Evolutionary conservation across 2,797 vertebrate genomes (phyloP).

Genomic region (Acomys russatus): DNA sequence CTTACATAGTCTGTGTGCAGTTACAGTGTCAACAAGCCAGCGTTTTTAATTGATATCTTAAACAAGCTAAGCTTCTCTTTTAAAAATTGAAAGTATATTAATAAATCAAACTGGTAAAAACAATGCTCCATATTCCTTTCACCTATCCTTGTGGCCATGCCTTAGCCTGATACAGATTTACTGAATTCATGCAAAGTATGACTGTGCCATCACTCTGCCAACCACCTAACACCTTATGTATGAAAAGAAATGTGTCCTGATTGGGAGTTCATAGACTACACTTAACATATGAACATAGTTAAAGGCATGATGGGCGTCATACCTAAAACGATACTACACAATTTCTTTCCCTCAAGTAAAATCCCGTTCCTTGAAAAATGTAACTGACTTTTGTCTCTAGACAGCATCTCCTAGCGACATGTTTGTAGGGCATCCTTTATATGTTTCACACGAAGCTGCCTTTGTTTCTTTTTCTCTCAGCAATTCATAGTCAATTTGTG

Average conservation of each 20-base stretch:
- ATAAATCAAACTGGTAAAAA: conserved; percentile 15
- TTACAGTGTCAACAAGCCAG: not conserved
- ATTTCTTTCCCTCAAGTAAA: not conserved
- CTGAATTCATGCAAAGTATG: conserved; percentile 39
- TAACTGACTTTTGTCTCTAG: not conserved
- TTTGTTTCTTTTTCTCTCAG: not conserved
- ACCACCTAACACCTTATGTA: not conserved
- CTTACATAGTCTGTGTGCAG: not conserved
- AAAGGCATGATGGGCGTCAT: not conserved
- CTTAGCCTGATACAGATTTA: conserved; percentile 17
- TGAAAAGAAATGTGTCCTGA: not conserved
- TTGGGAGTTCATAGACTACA: not conserved
- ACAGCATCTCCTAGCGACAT: not conserved
- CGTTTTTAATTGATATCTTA: conserved; percentile 1
- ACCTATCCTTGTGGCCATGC: not conserved
- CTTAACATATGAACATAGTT: not conserved
- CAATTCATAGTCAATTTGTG: not conserved
- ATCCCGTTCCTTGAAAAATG: not conserved
- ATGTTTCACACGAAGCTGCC: not conserved
- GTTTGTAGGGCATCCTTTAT: not conserved
- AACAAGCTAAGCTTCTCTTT: not conserved
- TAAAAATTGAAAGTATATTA: not conserved
- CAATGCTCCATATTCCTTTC: not conserved
- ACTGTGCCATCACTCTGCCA: not conserved
- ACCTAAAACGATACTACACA: not conserved